Evolutionary conservation across 35 echinoderm and acorn worm species (phyloP), one percentile per base, ranked within the genome.

Genomic region (Nesometra sesokonis): DNA sequence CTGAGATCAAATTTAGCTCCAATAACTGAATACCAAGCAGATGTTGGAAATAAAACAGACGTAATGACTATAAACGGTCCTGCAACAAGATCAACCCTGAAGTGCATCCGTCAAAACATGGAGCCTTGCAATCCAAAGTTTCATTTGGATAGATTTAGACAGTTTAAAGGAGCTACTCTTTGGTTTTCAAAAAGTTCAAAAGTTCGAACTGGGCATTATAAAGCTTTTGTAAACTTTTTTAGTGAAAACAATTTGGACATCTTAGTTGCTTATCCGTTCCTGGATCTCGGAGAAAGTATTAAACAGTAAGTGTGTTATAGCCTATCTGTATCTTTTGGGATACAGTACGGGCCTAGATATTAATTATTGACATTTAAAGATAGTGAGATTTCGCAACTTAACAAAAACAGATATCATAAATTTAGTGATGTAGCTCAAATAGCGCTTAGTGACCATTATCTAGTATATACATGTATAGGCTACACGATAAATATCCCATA

Each of bases 31-130:
- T 90, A 81, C 34, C 32, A 30, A 37, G 19, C 43, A 32, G 83
- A 90, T 37, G 89, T 90, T 0, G 89, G 89, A 30, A 47, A 78
- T 31, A 86, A 81, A 40, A 90, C 89, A 67, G 36, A 46, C 79
- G 11, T 90, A 11, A 81, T 86, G 77, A 47, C 78, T 17, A 46
- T 90, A 8, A 90, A 90, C 35, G 21, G 27, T 29, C 37, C 9
- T 17, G 40, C 9, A 0, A 37, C 39, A 27, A 77, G 43, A n/a
- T 0, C 36, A 46, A n/a, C 0, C 7, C 67, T 78, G 32, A 23
- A 88, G 29, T 76, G 77, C 27, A 76, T 78, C 30, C 30, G 33
- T 5, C 9, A 13, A 27, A 17, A n/a, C 0, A 37, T 17, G 11
- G 3, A 36, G 34, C 21, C n/a, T 13, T 30, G 36, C 8, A 5